Evolutionary conservation across 2,888 invertebrate genomes (phyloP).

Genomic region (Hyposoter dolosus): DNA sequence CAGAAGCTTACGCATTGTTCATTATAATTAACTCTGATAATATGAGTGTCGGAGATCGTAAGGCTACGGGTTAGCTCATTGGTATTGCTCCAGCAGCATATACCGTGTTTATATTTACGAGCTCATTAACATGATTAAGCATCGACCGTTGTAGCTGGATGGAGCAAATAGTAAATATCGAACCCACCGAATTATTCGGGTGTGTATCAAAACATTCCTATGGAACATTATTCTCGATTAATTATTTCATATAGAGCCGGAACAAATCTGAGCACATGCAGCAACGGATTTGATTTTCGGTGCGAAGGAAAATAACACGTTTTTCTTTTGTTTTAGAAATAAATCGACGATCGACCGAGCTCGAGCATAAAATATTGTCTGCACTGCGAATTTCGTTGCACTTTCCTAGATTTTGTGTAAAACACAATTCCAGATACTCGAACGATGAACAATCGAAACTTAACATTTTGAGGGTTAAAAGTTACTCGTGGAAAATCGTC

Average conservation of each 20-base stretch:
- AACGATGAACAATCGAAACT: not conserved
- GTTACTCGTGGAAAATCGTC: not conserved
- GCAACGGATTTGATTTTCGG: not conserved
- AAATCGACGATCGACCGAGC: not conserved
- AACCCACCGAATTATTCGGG: not conserved
- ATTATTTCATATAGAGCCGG: not conserved
- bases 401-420: not conserved
- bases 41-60: conserved; percentile 12
- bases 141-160: not conserved
- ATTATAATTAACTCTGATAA: conserved; percentile 3
- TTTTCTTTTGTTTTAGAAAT: not conserved
- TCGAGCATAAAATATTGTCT: not conserved
- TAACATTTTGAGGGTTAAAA: not conserved
- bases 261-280: not conserved
- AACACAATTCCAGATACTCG: not conserved
- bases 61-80: not conserved
- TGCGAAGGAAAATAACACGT: not conserved
- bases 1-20: conserved; percentile 9
- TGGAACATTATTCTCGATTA: not conserved
- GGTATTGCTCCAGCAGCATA: not conserved
- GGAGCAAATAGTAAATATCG: not conserved
- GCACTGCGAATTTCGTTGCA: not conserved
- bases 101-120: conserved; percentile 1
- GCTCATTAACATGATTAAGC: conserved; percentile 22
- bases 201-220: not conserved